phyloP scores from a whole-genome alignment of 2,797 vertebrate genomes.

The Distichodus sexfasciatus region DNA sequence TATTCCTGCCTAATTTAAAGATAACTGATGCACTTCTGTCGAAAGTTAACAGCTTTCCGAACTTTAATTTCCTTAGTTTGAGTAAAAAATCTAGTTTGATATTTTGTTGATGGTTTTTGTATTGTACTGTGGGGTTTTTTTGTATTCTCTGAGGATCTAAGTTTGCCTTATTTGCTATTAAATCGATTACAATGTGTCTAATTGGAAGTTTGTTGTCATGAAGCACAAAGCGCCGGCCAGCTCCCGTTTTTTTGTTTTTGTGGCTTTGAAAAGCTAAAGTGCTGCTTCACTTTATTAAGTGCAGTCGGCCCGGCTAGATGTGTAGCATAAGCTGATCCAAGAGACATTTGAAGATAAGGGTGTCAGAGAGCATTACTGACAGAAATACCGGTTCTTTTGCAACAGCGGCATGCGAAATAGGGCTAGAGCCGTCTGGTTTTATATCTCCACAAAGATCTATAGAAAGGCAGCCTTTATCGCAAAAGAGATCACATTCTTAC shows the following conservation, averaged over 20 bases:
- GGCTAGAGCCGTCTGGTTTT: neutral
- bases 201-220: neutral
- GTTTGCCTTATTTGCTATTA: neutral
- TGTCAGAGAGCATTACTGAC: neutral
- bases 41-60: too few relatives aligned
- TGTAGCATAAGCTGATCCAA: neutral
- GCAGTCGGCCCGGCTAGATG: neutral
- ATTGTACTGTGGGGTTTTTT: too few relatives aligned
- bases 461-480: neutral
- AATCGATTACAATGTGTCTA: neutral
- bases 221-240: neutral
- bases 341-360: neutral
- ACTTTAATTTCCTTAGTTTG: too few relatives aligned
- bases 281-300: neutral
- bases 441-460: neutral
- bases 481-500: conserved; percentile 26
- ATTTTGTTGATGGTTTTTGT: neutral
- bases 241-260: neutral
- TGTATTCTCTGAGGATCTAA: neutral
- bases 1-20: neutral
- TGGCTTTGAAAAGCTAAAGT: neutral
- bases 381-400: neutral
- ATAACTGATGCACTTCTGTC: too few relatives aligned
- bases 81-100: too few relatives aligned
- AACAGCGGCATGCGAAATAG: neutral